These are phyloP conservation scores for Synchiropus splendidus DNA, from an alignment of 2,113 vertebrate species.

Conservation along the genomic window DNA sequence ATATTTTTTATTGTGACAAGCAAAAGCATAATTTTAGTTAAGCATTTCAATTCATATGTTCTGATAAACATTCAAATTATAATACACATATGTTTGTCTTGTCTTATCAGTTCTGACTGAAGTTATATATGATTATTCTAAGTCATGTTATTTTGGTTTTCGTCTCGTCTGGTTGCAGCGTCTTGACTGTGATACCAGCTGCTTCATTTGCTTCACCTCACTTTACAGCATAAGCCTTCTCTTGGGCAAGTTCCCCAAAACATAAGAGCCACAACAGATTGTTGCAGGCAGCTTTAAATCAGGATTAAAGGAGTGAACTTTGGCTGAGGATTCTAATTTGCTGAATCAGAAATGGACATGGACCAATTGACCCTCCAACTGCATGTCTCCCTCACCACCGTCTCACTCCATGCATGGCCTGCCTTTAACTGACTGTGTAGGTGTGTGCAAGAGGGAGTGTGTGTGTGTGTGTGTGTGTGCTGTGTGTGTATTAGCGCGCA, in stretches of 20 bases:
- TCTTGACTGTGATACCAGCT: background rate
- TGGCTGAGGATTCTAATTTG: conserved; percentile 24
- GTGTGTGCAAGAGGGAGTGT: conserved; percentile 25
- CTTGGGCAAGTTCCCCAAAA: conserved; percentile 30
- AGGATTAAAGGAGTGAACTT: conserved; percentile 30
- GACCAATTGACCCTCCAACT: conserved; percentile 8
- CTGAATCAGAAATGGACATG: conserved; percentile 64
- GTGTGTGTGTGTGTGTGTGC: conserved; percentile 41
- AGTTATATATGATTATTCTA: too few species aligned
- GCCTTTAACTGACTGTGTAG: conserved; percentile 23
- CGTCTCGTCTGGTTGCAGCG: too few species aligned
- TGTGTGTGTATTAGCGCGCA: conserved; percentile 31
- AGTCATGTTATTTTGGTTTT: background rate
- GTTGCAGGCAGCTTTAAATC: conserved; percentile 47
- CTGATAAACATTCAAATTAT: too few species aligned
- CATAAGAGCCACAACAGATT: conserved; percentile 20
- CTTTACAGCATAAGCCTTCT: conserved; percentile 18
- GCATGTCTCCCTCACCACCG: conserved; percentile 13
- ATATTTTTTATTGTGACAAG: too few species aligned
- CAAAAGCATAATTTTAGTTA: too few species aligned
- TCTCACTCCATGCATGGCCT: conserved; percentile 63
- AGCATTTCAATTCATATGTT: too few species aligned
- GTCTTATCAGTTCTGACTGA: too few species aligned
- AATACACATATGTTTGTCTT: too few species aligned
- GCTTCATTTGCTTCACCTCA: conserved; percentile 19